These are phyloP conservation scores for Periparus ater DNA, from an alignment of 2,797 vertebrate genomes.

Conservation along the genomic window DNA sequence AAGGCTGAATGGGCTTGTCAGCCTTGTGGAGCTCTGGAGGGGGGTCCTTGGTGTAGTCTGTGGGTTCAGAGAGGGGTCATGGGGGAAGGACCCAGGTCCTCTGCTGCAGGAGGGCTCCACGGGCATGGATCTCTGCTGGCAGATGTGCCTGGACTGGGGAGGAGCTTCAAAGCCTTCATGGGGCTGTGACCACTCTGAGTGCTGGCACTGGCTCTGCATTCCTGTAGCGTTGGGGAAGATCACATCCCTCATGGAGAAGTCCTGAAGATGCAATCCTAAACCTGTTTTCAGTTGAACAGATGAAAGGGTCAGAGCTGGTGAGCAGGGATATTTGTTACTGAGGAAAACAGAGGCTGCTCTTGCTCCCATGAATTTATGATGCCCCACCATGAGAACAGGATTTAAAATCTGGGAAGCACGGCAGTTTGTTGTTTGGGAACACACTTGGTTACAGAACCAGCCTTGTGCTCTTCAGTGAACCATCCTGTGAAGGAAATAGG, in stretches of 20 bases:
- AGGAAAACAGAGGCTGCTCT: background rate
- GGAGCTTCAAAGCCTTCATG: background rate
- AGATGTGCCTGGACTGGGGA: background rate
- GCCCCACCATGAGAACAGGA: background rate
- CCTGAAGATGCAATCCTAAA: fast-evolving
- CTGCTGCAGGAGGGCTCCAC: background rate
- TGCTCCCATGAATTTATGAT: background rate
- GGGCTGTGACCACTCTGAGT: background rate
- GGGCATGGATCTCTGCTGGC: background rate
- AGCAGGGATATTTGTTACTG: too few relatives aligned
- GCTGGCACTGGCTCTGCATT: background rate
- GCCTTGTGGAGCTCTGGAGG: background rate
- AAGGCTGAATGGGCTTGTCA: background rate
- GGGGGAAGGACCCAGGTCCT: background rate
- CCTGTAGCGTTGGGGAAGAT: background rate
- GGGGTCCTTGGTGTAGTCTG: fast-evolving
- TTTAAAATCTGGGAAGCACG: background rate
- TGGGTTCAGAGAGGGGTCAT: background rate
- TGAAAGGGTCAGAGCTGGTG: background rate
- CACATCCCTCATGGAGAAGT: background rate
- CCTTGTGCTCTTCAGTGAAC: background rate
- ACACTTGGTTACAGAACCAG: background rate
- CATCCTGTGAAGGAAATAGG: background rate
- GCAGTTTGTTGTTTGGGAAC: background rate
- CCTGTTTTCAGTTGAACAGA: background rate